Evolutionary conservation across 2,888 invertebrate genomes (phyloP), one percentile per base, ranked within the genome.

Genomic region (Andrena marginata): DNA sequence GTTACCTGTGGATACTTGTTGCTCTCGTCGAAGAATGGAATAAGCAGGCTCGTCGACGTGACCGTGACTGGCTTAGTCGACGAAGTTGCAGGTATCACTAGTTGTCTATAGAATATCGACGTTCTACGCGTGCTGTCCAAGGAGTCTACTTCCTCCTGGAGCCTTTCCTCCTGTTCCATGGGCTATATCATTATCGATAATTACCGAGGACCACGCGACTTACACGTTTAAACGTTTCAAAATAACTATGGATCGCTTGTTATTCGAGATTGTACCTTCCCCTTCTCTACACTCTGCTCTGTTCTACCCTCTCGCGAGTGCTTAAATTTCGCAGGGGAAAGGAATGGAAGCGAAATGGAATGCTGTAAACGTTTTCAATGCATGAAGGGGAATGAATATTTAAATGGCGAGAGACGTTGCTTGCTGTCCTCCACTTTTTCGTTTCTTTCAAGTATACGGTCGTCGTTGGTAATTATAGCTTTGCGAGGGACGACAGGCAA

Each of bases 161-260:
- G 13, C 1, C 31, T 10, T 23, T 35, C 64, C 35, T 48, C 56
- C n/a, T 64, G 29, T 7, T 35, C 10, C 42, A 31, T 56, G n/a
- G 1, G 1, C 35, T 64, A 23, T 73, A n/a, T 31, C 4, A 73
- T 73, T 73, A 56, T 33, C 13, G n/a, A 8, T 54, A 29, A 1
- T 56, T 7, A 33, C 33, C 7, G 33, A 8, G 33, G 8, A 33
- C 8, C 8, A 33, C 8, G 33, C 33, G 8, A 33, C 33, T 33
- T 33, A 33, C 31, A 7, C 6, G 29, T 31, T 20, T 20, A 29
- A 20, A 33, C 8, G 26, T 62, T 62, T 62, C 16, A 29, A 16
- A 29, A 59, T 59, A 23, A 33, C 13, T 13, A 2, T 49, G 2
- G 31, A 23, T 26, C 7, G 0, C 8, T 56, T 13, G 26, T 33